Evolutionary conservation across 2,888 invertebrate genomes (phyloP).

Genomic region (Amblyteles armatorius): DNA sequence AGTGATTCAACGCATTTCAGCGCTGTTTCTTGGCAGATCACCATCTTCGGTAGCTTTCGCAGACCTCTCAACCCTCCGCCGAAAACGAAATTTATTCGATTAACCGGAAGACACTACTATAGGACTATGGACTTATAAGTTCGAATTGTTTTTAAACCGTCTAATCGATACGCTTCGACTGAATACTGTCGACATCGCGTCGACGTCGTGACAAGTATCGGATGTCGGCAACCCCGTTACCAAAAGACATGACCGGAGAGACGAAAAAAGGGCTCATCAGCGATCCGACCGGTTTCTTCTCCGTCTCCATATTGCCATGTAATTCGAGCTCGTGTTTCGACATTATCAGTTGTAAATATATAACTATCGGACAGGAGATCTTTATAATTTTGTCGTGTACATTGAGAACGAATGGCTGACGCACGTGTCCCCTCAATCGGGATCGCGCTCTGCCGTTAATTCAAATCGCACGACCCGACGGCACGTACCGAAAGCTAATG

Average conservation of each 20-base stretch:
- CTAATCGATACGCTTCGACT: not conserved
- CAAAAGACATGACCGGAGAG: not conserved
- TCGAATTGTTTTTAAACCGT: too few relatives aligned
- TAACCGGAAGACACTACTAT: not conserved
- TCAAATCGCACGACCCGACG: constrained; percentile 45
- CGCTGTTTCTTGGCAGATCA: constrained; percentile 67
- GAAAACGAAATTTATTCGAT: constrained; percentile 54
- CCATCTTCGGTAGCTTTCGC: constrained; percentile 63
- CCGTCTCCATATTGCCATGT: constrained; percentile 57
- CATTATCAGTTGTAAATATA: not conserved
- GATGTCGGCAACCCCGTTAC: not conserved
- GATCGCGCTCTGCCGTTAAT: constrained; percentile 46
- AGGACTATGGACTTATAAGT: too few relatives aligned
- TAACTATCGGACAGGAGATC: not conserved
- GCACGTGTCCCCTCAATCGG: constrained; percentile 31
- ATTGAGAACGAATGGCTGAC: not conserved
- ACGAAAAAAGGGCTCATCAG: not conserved
- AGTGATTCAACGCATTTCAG: constrained; percentile 58
- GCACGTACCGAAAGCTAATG: constrained; percentile 35
- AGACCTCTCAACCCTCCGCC: constrained; percentile 15
- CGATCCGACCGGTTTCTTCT: constrained; percentile 57
- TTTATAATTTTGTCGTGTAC: not conserved
- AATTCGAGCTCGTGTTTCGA: not conserved
- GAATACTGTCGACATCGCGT: too few relatives aligned
- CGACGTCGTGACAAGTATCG: not conserved